Conservation (phyloP, 2,888 invertebrate species). For the Pammene aurita region DNA sequence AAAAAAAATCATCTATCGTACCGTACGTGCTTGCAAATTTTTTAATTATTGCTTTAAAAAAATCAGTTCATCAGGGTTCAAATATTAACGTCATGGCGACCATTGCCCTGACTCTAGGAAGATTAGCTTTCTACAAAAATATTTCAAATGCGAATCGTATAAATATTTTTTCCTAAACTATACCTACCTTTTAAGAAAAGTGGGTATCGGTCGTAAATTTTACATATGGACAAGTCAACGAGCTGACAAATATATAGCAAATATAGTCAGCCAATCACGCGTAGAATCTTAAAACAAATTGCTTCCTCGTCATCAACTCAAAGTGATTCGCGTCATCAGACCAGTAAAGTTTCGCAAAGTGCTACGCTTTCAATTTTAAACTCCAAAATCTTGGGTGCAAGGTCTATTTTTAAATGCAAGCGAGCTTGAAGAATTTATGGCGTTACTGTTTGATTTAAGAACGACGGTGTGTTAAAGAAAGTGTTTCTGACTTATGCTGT, state of each 20-base stretch:
- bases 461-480: too few relatives aligned
- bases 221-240: background rate
- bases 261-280: conserved; percentile 3
- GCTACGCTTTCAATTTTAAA: conserved; percentile 10
- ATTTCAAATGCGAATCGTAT: too few relatives aligned
- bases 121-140: too few relatives aligned
- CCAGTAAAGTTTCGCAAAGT: conserved; percentile 17
- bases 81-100: too few relatives aligned
- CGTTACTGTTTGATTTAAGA: background rate
- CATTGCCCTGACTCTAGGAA: too few relatives aligned
- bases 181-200: conserved; percentile 4
- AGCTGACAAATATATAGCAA: conserved; percentile 6
- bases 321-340: conserved; percentile 19
- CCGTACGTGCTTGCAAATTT: too few relatives aligned
- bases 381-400: conserved; percentile 1
- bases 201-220: conserved; percentile 4
- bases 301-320: conserved; percentile 4
- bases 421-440: conserved; percentile 7
- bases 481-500: background rate
- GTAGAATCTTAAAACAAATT: conserved; percentile 7
- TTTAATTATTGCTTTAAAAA: too few relatives aligned
- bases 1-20: too few relatives aligned
- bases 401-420: conserved; percentile 17
- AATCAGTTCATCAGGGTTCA: too few relatives aligned
- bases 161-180: too few relatives aligned